Conservation (phyloP, 1,140 invertebrate species). For the Kradibia gibbosae region DNA sequence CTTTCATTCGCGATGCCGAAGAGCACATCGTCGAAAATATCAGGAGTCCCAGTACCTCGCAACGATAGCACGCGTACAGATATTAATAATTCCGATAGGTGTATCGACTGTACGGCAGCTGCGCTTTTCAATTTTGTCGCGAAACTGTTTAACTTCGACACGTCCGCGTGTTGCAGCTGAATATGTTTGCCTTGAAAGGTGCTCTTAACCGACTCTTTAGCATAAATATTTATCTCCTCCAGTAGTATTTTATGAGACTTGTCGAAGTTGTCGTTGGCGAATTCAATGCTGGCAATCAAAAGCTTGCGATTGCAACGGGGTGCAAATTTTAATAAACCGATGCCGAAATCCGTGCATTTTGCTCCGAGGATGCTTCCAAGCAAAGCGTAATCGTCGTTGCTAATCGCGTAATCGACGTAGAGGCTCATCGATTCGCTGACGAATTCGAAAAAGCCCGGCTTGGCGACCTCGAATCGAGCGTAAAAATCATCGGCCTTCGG, state of each 20-base stretch:
- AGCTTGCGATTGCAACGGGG: slow-evolving; percentile 12
- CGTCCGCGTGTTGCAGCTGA: slow-evolving; percentile 17
- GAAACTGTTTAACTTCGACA: slow-evolving; percentile 27
- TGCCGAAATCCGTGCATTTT: slow-evolving; percentile 50
- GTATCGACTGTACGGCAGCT: neutral
- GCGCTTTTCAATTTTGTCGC: neutral
- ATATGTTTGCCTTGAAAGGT: neutral
- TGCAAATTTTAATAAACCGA: slow-evolving; percentile 53
- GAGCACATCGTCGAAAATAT: slow-evolving; percentile 31
- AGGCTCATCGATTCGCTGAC: slow-evolving; percentile 52
- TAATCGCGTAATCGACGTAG: slow-evolving; percentile 45
- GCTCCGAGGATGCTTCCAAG: slow-evolving; percentile 52
- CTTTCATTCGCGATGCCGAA: slow-evolving; percentile 10
- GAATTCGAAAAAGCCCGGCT: slow-evolving; percentile 61
- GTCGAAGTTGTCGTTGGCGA: slow-evolving; percentile 16
- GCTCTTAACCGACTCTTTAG: slow-evolving; percentile 14
- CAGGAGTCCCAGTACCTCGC: neutral
- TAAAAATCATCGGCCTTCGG: neutral
- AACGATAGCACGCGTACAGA: slow-evolving; percentile 16
- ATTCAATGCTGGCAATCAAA: slow-evolving; percentile 13
- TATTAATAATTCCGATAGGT: slow-evolving; percentile 12
- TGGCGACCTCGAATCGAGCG: slow-evolving; percentile 33
- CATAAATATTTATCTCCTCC: slow-evolving; percentile 23
- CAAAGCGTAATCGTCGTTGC: slow-evolving; percentile 31
- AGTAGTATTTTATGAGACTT: neutral